phyloP scores from a whole-genome alignment of 2,888 invertebrate genomes.

The Carterocephalus palaemon region DNA sequence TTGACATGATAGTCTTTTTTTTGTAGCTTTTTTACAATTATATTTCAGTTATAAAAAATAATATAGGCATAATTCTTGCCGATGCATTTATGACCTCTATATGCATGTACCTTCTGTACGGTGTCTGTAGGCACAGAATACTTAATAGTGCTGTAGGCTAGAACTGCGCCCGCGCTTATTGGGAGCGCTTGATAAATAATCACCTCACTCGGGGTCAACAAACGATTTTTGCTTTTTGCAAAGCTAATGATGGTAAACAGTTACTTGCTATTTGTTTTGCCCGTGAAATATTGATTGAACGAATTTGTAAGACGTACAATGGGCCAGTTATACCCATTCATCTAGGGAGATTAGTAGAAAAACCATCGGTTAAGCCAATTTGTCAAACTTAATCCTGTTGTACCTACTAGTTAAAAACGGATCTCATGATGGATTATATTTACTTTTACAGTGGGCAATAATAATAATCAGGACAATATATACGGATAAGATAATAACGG shows the following conservation, averaged over 20 bases:
- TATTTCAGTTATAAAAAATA: no score
- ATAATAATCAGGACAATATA: no score
- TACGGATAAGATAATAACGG: no score
- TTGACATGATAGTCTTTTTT: no score
- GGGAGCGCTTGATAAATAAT: constrained; percentile 27
- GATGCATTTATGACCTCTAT: no score
- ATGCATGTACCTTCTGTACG: no score
- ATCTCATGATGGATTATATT: constrained; percentile 9
- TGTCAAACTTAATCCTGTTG: constrained; percentile 12
- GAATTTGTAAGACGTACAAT: constrained; percentile 27
- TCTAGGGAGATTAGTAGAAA: constrained; percentile 20
- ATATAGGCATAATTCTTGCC: no score
- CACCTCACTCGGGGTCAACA: constrained; percentile 30
- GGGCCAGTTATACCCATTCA: constrained; percentile 18
- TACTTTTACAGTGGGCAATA: not conserved
- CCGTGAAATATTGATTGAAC: constrained; percentile 30
- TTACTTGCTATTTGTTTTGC: constrained; percentile 28
- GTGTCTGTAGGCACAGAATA: no score
- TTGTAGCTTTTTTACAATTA: no score
- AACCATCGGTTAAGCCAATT: constrained; percentile 11
- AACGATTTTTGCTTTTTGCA: constrained; percentile 26
- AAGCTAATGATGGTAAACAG: constrained; percentile 28
- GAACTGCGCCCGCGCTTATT: constrained; percentile 15
- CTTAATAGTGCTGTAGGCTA: no score
- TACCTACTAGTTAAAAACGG: not conserved